Evolutionary conservation across 2,888 invertebrate species (phyloP).

Genomic region (Eupithecia dodoneata): DNA sequence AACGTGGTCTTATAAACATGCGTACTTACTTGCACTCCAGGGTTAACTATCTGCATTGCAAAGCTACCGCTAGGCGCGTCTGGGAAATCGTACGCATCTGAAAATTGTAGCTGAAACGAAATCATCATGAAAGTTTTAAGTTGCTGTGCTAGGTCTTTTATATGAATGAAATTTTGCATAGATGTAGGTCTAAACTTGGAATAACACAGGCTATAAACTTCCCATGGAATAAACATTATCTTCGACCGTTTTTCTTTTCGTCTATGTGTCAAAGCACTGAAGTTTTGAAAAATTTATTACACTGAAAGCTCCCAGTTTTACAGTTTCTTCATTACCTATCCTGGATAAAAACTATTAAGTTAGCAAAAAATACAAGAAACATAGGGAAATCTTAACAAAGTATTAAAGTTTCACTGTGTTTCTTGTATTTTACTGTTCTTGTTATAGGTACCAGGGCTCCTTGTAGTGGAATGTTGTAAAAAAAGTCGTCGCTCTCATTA

Average conservation of each 20-base stretch:
- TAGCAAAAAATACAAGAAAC: too few species aligned
- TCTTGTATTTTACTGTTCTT: background rate
- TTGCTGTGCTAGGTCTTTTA: background rate
- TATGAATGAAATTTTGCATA: background rate
- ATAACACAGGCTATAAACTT: too few species aligned
- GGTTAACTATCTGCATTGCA: slow-evolving; percentile 74
- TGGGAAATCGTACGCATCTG: slow-evolving; percentile 83
- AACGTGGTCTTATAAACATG: slow-evolving; percentile 13
- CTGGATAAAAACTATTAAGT: too few species aligned
- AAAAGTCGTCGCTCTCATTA: slow-evolving; percentile 78
- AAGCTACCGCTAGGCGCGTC: slow-evolving; percentile 84
- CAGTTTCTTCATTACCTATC: too few species aligned
- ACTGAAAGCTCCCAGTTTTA: too few species aligned
- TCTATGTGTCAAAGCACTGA: too few species aligned
- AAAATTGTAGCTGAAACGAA: slow-evolving; percentile 77
- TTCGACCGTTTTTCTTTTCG: too few species aligned
- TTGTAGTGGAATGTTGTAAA: slow-evolving; percentile 73
- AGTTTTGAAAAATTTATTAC: too few species aligned
- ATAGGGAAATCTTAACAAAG: too few species aligned
- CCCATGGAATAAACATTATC: too few species aligned
- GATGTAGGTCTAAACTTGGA: too few species aligned
- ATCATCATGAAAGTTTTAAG: background rate
- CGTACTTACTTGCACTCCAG: slow-evolving; percentile 65
- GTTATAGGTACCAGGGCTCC: slow-evolving; percentile 74
- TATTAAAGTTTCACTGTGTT: background rate